phyloP scores from a whole-genome alignment of 2,113 vertebrate genomes.

The Numenius arquata region DNA sequence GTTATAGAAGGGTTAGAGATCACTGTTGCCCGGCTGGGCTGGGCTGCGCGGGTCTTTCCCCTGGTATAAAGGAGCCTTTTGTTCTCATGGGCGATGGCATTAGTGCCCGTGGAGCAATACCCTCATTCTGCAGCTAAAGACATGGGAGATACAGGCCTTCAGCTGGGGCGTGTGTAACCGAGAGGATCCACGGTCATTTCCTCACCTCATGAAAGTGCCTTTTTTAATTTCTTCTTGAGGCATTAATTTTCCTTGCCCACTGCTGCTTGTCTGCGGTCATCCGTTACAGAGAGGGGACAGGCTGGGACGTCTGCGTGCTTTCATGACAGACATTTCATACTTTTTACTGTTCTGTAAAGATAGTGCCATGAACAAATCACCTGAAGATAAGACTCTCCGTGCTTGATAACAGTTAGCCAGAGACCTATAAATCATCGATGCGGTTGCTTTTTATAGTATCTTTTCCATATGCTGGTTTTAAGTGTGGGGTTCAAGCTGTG shows the following conservation, averaged over 20 bases:
- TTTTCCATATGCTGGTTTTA: constrained; percentile 16
- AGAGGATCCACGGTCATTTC: not conserved
- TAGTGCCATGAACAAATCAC: constrained; percentile 13
- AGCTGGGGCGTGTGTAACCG: not conserved
- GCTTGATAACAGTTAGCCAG: not conserved
- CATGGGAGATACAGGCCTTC: not conserved
- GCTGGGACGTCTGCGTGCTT: not conserved
- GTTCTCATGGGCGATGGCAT: not conserved
- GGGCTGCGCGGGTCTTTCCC: not conserved
- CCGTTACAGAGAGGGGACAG: not conserved
- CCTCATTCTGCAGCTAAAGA: not conserved
- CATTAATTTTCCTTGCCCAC: not conserved
- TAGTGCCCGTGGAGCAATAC: not conserved
- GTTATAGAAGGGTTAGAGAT: not conserved
- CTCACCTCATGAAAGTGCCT: not conserved
- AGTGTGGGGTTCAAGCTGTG: not conserved
- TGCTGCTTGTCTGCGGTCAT: not conserved
- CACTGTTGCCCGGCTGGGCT: not conserved
- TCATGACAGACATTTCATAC: constrained; percentile 11
- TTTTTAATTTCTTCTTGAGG: not conserved
- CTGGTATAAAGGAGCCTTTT: not conserved
- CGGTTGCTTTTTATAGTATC: not conserved
- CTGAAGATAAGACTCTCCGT: not conserved
- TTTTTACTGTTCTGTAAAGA: constrained; percentile 21
- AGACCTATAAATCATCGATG: not conserved